Conservation (phyloP, 2,797 vertebrate species). For the Typhlichthys subterraneus region DNA sequence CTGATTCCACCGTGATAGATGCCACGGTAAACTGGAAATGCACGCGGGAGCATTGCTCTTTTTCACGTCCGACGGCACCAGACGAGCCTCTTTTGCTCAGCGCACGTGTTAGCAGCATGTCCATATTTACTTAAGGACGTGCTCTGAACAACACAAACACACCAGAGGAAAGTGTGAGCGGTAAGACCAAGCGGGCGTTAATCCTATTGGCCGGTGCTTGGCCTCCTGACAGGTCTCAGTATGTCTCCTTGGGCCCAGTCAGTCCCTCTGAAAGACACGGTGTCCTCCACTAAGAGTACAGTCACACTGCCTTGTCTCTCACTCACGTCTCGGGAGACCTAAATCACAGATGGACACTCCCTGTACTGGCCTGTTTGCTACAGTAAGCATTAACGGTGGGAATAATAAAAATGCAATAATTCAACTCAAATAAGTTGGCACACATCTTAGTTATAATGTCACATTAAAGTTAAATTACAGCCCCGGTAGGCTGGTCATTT, state of each 20-base stretch:
- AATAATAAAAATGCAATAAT: not conserved
- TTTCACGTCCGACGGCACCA: slow-evolving; percentile 10
- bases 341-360: slow-evolving; percentile 15
- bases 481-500: not conserved
- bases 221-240: slow-evolving; percentile 34
- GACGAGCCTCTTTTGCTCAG: too few relatives aligned
- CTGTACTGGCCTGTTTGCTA: not conserved
- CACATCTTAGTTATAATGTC: not conserved
- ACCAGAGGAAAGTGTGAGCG: slow-evolving; percentile 9
- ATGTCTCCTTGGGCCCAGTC: slow-evolving; percentile 9
- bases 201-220: slow-evolving; percentile 32
- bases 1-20: slow-evolving; percentile 30
- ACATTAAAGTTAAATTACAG: not conserved
- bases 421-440: too few relatives aligned
- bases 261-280: slow-evolving; percentile 1
- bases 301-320: slow-evolving; percentile 32
- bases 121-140: not conserved
- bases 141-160: not conserved
- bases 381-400: slow-evolving; percentile 8
- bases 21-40: slow-evolving; percentile 14
- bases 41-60: slow-evolving; percentile 4
- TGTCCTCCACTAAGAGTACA: slow-evolving; percentile 47
- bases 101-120: not conserved
- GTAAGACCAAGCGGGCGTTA: slow-evolving; percentile 16
- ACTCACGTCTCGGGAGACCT: slow-evolving; percentile 23